A percentile compares a stretch with the other conserved stretches of the same genome.
Conservation (phyloP, 2,113 vertebrate species). For the Archilochus colubris region DNA sequence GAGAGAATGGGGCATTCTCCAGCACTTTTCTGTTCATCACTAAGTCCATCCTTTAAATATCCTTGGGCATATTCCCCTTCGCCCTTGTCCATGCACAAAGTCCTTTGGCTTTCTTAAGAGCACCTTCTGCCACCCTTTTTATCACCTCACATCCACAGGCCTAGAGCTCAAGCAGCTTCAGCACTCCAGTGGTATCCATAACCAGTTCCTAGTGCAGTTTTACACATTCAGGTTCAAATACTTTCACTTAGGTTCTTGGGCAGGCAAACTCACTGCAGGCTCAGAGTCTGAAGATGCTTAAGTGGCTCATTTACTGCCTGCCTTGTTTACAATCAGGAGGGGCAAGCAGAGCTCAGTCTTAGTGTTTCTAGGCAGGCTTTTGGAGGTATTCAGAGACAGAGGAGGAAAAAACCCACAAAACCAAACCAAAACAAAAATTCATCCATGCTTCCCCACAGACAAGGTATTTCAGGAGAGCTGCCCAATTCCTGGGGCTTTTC, state of each 20-base stretch:
- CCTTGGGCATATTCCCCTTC: not conserved
- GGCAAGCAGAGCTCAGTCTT: not conserved
- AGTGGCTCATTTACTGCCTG: constrained; percentile 23
- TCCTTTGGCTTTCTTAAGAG: not conserved
- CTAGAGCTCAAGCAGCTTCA: not conserved
- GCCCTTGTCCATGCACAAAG: not conserved
- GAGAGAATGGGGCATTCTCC: not conserved
- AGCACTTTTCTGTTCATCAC: not conserved
- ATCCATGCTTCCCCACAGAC: not conserved
- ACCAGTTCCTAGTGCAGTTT: not conserved
- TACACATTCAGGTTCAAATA: not conserved
- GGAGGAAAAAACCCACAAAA: not conserved
- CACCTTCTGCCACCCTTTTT: not conserved
- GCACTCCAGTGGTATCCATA: not conserved
- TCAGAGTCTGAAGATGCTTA: not conserved
- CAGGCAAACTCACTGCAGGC: not conserved
- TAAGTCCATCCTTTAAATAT: not conserved
- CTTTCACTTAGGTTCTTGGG: not conserved
- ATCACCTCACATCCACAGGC: not conserved
- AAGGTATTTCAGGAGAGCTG: constrained; percentile 3
- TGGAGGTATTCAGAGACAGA: constrained; percentile 45
- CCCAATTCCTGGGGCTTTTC: not conserved
- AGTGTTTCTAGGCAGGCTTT: constrained; percentile 46
- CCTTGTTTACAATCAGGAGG: not conserved
- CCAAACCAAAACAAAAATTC: not conserved